These are phyloP conservation scores for Chironomus tentans DNA, from an alignment of 2,888 invertebrate species.

Conservation along the genomic window DNA sequence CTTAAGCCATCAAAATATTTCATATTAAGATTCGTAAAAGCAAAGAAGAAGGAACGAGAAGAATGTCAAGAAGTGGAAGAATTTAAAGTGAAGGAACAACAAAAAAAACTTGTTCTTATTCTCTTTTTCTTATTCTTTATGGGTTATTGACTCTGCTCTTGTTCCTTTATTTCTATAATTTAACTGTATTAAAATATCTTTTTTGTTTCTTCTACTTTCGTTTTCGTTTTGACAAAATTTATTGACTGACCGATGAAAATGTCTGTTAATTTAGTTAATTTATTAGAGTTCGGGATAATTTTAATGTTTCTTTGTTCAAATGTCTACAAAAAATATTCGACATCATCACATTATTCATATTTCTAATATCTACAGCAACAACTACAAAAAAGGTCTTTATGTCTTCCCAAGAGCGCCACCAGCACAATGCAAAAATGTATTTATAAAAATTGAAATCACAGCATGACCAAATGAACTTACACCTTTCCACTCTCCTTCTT, in stretches of 20 bases:
- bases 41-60: neutral
- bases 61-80: neutral
- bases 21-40: neutral
- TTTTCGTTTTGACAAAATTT: neutral
- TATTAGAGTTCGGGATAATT: too few species aligned
- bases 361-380: too few species aligned
- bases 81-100: neutral
- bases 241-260: too few species aligned
- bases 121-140: neutral
- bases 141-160: neutral
- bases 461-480: neutral
- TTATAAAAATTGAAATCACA: neutral
- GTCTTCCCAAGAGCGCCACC: too few species aligned
- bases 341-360: too few species aligned
- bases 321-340: too few species aligned
- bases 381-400: too few species aligned
- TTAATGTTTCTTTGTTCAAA: too few species aligned
- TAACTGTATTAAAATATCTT: neutral
- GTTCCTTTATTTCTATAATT: neutral
- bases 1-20: too few species aligned
- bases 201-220: neutral
- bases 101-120: neutral
- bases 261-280: too few species aligned
- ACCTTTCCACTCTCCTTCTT: neutral
- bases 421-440: neutral